Evolutionary conservation across 1,140 invertebrate genomes (phyloP).

Genomic region (Cheumatopsyche charites): DNA sequence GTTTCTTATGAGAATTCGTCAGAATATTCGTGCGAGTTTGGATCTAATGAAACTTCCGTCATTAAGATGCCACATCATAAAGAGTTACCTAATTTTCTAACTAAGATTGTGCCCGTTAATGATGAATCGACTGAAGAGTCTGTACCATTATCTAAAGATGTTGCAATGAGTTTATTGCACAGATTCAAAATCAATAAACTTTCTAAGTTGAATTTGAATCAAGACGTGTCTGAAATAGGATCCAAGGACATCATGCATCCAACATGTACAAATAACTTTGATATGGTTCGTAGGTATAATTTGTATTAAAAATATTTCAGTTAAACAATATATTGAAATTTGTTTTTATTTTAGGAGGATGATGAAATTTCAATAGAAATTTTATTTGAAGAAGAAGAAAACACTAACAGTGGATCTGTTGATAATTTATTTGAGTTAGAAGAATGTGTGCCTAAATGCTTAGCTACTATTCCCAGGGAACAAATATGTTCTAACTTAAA

Average conservation of each 20-base stretch:
- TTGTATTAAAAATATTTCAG: neutral
- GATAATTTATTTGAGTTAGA: constrained; percentile 15
- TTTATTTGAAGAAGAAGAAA: constrained; percentile 28
- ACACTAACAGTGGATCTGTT: neutral
- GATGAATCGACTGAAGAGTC: constrained; percentile 13
- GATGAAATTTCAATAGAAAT: constrained; percentile 43
- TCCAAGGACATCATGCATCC: constrained; percentile 4
- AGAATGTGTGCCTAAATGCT: constrained; percentile 58
- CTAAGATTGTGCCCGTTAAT: constrained; percentile 32
- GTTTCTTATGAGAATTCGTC: constrained; percentile 34
- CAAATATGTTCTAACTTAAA: constrained; percentile 67
- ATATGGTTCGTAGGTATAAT: constrained; percentile 27
- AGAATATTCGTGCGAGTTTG: constrained; percentile 37
- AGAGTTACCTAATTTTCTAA: neutral
- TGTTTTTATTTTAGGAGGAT: constrained; percentile 35
- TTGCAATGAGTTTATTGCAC: neutral
- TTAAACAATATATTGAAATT: neutral
- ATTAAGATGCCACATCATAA: neutral
- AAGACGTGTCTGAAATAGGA: constrained; percentile 23
- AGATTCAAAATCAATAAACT: constrained; percentile 32
- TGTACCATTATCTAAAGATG: constrained; percentile 29
- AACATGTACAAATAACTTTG: constrained; percentile 35
- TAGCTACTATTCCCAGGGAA: constrained; percentile 63
- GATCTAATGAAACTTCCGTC: constrained; percentile 29
- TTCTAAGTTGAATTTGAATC: constrained; percentile 13